A percentile compares a stretch with the other conserved stretches of the same genome.
These are phyloP conservation scores for Crocuta crocuta DNA, from an alignment of 2,113 vertebrate genomes.

Conservation along the genomic window DNA sequence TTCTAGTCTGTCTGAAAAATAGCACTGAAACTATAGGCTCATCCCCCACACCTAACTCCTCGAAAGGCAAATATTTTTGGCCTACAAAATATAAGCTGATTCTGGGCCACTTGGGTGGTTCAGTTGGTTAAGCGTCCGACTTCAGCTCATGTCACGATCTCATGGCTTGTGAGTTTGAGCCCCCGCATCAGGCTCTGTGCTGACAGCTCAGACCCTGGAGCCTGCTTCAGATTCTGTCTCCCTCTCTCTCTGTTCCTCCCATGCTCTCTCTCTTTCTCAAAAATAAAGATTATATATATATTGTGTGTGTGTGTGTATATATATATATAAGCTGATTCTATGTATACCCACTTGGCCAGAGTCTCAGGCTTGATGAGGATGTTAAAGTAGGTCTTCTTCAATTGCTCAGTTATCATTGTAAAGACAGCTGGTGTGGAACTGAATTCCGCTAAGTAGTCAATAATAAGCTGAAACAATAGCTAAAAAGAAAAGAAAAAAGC, in stretches of 20 bases:
- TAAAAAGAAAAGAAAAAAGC: slow-evolving; percentile 78
- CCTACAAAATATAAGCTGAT: slow-evolving; percentile 13
- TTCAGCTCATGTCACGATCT: too few species aligned
- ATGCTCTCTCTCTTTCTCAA: too few species aligned
- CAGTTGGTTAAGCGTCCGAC: too few species aligned
- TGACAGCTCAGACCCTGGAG: too few species aligned
- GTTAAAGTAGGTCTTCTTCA: slow-evolving; percentile 98
- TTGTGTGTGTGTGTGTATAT: too few species aligned
- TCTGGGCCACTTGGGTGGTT: not conserved
- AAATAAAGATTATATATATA: too few species aligned
- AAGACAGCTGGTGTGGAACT: slow-evolving; percentile 93
- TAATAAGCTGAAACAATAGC: slow-evolving; percentile 96
- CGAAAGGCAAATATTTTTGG: slow-evolving; percentile 28
- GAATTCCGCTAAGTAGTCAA: slow-evolving; percentile 96
- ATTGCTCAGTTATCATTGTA: slow-evolving; percentile 95
- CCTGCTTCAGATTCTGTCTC: too few species aligned
- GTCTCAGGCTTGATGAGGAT: slow-evolving; percentile 97
- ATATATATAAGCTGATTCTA: not conserved
- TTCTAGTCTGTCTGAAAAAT: slow-evolving; percentile 35
- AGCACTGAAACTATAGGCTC: slow-evolving; percentile 22
- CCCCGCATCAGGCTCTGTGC: too few species aligned
- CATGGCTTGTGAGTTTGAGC: too few species aligned
- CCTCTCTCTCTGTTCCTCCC: too few species aligned
- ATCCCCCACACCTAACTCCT: not conserved
- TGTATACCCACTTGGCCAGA: slow-evolving; percentile 93